These are phyloP conservation scores for Tauraco hartlaubi DNA, from an alignment of 2,797 vertebrate species.

Conservation along the genomic window DNA sequence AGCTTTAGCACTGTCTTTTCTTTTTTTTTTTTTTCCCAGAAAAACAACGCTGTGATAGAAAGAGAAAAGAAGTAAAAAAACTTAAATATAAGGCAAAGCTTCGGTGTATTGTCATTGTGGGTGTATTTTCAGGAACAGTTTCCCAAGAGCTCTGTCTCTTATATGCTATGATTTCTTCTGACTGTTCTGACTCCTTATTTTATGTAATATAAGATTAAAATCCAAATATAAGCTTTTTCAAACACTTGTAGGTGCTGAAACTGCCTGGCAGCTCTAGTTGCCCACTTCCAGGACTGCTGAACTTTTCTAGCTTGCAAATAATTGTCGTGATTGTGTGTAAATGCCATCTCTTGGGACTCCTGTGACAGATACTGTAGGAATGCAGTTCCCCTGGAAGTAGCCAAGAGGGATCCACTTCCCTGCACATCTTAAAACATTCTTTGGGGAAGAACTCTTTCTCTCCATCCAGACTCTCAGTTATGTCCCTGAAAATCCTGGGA, in stretches of 20 bases:
- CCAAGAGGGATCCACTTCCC: not conserved
- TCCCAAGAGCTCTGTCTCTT: not conserved
- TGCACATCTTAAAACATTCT: not conserved
- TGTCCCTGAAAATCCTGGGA: not conserved
- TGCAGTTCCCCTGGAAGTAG: not conserved
- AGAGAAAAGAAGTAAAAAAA: not conserved
- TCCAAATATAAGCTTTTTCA: not conserved
- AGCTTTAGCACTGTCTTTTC: not conserved
- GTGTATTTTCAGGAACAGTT: not conserved
- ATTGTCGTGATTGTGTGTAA: not conserved
- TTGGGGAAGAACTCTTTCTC: not conserved
- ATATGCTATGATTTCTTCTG: not conserved
- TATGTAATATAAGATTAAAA: not conserved
- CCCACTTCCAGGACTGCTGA: not conserved
- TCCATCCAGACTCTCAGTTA: not conserved
- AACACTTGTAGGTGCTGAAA: not conserved
- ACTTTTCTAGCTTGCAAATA: not conserved
- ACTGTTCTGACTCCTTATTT: not conserved
- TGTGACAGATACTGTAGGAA: conserved; percentile 14
- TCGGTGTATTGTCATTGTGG: not conserved
- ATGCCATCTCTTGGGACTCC: conserved; percentile 24
- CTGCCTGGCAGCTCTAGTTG: not conserved
- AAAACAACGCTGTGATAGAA: not conserved
- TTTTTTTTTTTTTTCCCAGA: not conserved
- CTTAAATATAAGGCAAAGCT: not conserved